phyloP scores from a whole-genome alignment of 2,888 invertebrate species.

The Aphidius colemani region DNA sequence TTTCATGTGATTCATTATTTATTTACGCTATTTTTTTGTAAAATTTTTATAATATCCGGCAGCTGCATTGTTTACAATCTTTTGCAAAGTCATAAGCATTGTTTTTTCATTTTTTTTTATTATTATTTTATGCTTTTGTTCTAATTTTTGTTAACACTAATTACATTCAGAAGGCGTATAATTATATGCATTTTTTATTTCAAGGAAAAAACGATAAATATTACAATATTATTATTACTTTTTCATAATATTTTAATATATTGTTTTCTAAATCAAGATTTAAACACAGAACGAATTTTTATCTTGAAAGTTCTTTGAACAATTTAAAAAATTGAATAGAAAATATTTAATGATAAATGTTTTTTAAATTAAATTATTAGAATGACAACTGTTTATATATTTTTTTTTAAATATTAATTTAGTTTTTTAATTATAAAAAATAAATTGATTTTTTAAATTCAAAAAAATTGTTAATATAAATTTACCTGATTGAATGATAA shows the following conservation, averaged over 20 bases:
- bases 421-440: not conserved
- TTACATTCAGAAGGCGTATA: too few species aligned
- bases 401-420: not conserved
- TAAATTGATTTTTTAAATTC: constrained; percentile 1
- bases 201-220: not conserved
- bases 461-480: constrained; percentile 4
- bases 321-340: not conserved
- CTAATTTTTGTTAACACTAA: too few species aligned
- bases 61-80: not conserved
- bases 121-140: too few species aligned
- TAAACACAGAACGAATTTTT: too few species aligned
- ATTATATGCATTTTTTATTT: not conserved
- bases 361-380: too few species aligned
- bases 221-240: not conserved
- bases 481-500: constrained; percentile 34
- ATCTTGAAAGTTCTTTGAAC: not conserved
- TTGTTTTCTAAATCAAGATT: not conserved
- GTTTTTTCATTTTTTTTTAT: too few species aligned
- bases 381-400: not conserved
- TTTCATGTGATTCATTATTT: constrained; percentile 14
- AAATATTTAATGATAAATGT: not conserved
- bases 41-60: not conserved
- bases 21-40: not conserved
- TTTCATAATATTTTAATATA: not conserved
- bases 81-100: too few species aligned